Base-by-base conservation (phyloP, 2,797 vertebrate genomes). In the Chaenodraco wilsoni region DNA sequence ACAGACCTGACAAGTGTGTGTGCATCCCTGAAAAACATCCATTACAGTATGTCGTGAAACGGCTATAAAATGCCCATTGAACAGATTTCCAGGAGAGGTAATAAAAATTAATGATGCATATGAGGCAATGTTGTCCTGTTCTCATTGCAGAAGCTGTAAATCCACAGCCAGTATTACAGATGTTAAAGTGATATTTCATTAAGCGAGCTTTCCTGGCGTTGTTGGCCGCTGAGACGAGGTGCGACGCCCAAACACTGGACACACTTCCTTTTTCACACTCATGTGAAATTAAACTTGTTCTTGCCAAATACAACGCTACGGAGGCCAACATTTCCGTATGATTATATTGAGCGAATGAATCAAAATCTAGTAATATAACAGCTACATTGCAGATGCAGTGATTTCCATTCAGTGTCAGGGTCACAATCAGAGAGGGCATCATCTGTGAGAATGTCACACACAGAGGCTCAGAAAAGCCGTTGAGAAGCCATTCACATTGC, bases 41-140 rank as follows among this genome's bases (percentile, higher is more conserved):
- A 67, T 74, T 73, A 67, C 57, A 67, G 72, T 73, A 67, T 19
- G 52, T 81, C 73, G 64, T 48, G 55, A 78, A 82, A 83, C 75
- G 81, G 77, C 61, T 80, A 75, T 90, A 77, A 87, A 89, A 81
- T 50, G 72, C 69, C 59, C 84, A 86, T 83, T 80, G 60, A 84
- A 87, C 80, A 75, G 52, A 78, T 88, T 92, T 90, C 82, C 78
- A 76, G 77, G 77, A 88, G 87, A 74, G 77, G 81, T 74, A 86
- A 91, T 93, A 91, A 91, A 90, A 82, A 56, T 56, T 37, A 80
- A 91, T 86, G 72, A 85, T 74, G 61, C 75, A 52, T 55, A 79
- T 85, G 81, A 90, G 75, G 71, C 65, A 83, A 72, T 75, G 78
- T 79, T 87, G 85, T 87, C 81, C 55, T 78, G 57, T 74, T 91